Percentiles rank a stretch among this genome's conserved stretches.
Conservation (phyloP, 2,888 invertebrate genomes). For the Marasmarcha lunaedactyla region DNA sequence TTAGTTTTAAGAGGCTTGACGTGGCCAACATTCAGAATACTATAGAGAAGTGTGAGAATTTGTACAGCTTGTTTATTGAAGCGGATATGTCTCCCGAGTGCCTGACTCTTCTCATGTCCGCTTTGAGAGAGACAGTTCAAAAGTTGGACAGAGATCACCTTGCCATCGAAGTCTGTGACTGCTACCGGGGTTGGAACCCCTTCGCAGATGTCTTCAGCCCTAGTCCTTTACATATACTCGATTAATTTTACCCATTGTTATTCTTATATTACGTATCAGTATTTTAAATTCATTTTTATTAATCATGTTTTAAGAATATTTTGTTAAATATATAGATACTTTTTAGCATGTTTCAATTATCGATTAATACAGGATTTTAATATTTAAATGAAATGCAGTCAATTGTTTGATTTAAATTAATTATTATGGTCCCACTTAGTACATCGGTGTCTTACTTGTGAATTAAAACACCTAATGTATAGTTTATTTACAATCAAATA, state of each 20-base stretch:
- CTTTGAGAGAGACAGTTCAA: constrained; percentile 21
- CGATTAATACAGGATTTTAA: too few relatives aligned
- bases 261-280: too few relatives aligned
- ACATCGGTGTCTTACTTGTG: too few relatives aligned
- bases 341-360: too few relatives aligned
- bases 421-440: too few relatives aligned
- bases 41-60: constrained; percentile 21
- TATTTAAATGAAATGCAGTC: too few relatives aligned
- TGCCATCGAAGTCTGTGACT: constrained; percentile 25
- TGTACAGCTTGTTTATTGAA: constrained; percentile 32
- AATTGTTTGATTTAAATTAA: too few relatives aligned
- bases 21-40: constrained; percentile 16
- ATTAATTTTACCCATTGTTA: constrained; percentile 2
- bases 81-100: constrained; percentile 23
- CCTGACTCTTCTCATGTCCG: constrained; percentile 22
- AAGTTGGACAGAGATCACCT: constrained; percentile 20
- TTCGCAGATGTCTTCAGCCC: constrained; percentile 33
- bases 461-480: too few relatives aligned
- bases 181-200: constrained; percentile 29
- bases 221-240: constrained; percentile 26
- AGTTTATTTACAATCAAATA: too few relatives aligned
- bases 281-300: too few relatives aligned
- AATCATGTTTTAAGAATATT: too few relatives aligned
- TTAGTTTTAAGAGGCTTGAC: constrained; percentile 11
- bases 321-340: too few relatives aligned